Evolutionary conservation across 2,888 invertebrate genomes (phyloP), one percentile per base, ranked within the genome.

Genomic region (Tortricodes alternella): DNA sequence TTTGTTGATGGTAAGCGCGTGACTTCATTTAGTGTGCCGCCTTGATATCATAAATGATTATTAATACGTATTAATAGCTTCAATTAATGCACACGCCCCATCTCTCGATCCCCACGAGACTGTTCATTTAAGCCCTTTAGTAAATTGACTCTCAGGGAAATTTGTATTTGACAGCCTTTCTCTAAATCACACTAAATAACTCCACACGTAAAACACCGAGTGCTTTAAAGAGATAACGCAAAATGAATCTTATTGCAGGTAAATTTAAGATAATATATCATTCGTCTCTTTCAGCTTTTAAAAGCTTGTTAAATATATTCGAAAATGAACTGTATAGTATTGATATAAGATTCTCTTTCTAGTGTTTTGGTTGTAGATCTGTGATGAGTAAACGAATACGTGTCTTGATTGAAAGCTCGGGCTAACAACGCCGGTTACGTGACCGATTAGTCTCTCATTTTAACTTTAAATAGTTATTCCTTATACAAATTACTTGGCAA

Each of bases 381-480:
- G 62, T 60, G 50, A 19, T 34, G 55, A 38, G 50, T 37, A 35
- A 62, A 63, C 50, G 62, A 64, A 66, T 73, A 75, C 73, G 73
- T 68, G 73, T 70, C 67, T 73, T 72, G 77, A 80, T 83, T 83
- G 74, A 82, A 83, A 85, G 82, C 78, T 80, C 70, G 64, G 71
- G 68, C 74, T 68, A 69, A 29, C 67, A 73, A 73, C 71, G 70
- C 64, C 68, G 65, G 66, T 76, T 83, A 84, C 83, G 83, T 84
- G 84, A 83, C 81, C 80, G 75, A 76, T 82, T 83, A 80, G 74
- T 66, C 69, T 62, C 68, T 76, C 74, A 66, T 78, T 75, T 83
- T 76, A 83, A 81, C 81, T 80, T 80, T 77, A 76, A 78, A 73
- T 71, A 71, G 72, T 71, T 71, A 71, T 73, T 70, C 65, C n/a